A percentile compares a stretch with the other conserved stretches of the same genome.
These are phyloP conservation scores for Peucedramus taeniatus DNA, from an alignment of 2,113 vertebrate species.

Conservation along the genomic window DNA sequence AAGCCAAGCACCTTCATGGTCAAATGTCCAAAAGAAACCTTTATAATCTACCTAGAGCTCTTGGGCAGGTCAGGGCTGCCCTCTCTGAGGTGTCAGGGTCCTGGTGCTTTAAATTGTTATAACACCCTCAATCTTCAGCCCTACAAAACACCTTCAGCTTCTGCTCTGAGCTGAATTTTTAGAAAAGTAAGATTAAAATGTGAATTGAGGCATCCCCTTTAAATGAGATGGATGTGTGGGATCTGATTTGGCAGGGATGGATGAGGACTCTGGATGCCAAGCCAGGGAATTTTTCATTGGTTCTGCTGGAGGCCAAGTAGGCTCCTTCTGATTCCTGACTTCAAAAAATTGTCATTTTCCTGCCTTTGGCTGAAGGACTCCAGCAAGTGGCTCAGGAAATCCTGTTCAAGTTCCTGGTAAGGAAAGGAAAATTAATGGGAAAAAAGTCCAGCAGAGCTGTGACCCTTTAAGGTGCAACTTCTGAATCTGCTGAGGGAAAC, in stretches of 20 bases:
- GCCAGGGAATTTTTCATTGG: neutral
- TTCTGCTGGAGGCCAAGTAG: neutral
- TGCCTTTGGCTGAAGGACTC: neutral
- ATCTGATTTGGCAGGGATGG: neutral
- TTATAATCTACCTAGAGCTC: neutral
- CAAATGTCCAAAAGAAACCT: neutral
- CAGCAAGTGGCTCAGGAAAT: neutral
- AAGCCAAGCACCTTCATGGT: neutral
- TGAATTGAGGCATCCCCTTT: neutral
- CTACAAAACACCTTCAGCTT: neutral
- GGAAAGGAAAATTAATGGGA: neutral
- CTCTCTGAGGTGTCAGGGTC: neutral
- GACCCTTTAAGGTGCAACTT: neutral
- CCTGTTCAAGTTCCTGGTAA: neutral
- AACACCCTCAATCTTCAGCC: neutral
- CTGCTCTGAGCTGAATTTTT: neutral
- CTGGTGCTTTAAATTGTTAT: neutral
- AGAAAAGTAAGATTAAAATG: neutral
- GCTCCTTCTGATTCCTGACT: neutral
- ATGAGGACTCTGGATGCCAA: neutral
- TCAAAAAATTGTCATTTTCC: neutral
- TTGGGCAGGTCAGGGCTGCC: neutral
- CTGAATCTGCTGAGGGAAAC: neutral
- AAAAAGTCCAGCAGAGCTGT: neutral
- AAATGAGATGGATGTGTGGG: neutral